phyloP scores from a whole-genome alignment of 2,113 vertebrate genomes.

The Pogona vitticeps region DNA sequence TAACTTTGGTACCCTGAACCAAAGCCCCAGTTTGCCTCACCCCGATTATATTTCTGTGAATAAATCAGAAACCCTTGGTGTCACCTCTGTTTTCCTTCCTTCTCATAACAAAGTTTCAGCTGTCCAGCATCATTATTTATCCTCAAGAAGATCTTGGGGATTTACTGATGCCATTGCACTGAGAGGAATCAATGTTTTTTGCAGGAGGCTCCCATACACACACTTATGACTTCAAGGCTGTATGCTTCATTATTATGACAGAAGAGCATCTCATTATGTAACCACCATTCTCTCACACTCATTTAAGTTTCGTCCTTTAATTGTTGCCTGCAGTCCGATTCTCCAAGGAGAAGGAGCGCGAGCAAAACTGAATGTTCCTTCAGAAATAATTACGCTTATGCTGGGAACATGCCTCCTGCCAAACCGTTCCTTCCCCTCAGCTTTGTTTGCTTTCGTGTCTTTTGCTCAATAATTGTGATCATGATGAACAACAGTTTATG shows the following conservation, averaged over 20 bases:
- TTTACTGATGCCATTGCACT: neutral
- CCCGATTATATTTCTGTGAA: neutral
- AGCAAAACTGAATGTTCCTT: neutral
- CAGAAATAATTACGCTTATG: neutral
- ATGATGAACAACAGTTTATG: neutral
- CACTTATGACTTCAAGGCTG: neutral
- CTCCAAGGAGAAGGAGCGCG: neutral
- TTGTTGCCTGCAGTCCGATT: neutral
- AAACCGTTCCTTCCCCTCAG: neutral
- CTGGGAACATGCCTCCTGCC: neutral
- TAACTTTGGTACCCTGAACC: no score
- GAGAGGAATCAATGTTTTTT: neutral
- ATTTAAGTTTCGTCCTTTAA: conserved; percentile 10
- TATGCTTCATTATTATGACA: conserved; percentile 10
- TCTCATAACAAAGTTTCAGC: neutral
- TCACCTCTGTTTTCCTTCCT: neutral
- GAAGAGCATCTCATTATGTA: conserved; percentile 8
- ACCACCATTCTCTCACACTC: conserved; percentile 3
- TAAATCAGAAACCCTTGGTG: neutral
- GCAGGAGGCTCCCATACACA: neutral
- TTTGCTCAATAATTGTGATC: neutral
- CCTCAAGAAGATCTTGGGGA: neutral
- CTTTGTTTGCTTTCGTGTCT: neutral
- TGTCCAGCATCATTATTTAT: neutral
- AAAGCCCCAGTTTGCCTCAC: no score